Percentiles rank a stretch among this genome's conserved stretches.
Evolutionary conservation across 1,140 invertebrate genomes (phyloP).

Genomic region (Drosophila lini): DNA sequence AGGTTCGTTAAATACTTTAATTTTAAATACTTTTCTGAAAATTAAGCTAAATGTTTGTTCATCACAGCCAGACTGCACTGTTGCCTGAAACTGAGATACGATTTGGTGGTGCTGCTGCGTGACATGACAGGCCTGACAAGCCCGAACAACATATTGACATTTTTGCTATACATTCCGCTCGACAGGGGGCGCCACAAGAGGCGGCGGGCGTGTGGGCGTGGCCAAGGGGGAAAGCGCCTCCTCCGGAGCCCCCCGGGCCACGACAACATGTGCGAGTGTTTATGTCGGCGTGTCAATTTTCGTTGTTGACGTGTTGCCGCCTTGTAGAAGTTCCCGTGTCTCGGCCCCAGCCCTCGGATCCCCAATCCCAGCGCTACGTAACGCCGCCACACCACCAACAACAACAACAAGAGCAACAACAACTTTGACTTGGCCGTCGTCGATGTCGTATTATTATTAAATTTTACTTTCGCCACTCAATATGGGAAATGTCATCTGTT

Average conservation of each 20-base stretch:
- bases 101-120: constrained; percentile 61
- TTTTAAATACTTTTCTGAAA: not conserved
- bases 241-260: constrained; percentile 35
- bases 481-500: constrained; percentile 83
- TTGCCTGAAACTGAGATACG: constrained; percentile 73
- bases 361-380: constrained; percentile 31
- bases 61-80: not conserved
- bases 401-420: constrained; percentile 15
- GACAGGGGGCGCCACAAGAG: constrained; percentile 57
- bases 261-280: constrained; percentile 76
- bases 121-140: constrained; percentile 78
- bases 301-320: constrained; percentile 76
- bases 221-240: constrained; percentile 1
- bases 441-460: constrained; percentile 75
- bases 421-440: constrained; percentile 63
- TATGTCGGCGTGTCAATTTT: constrained; percentile 81
- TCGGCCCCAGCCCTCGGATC: constrained; percentile 4
- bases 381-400: constrained; percentile 27
- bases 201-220: constrained; percentile 4
- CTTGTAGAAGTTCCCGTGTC: constrained; percentile 36
- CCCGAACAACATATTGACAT: constrained; percentile 82
- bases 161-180: constrained; percentile 78
- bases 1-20: not conserved
- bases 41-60: not conserved
- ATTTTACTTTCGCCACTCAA: constrained; percentile 83